These are phyloP conservation scores for Hipposideros larvatus DNA, from an alignment of 2,797 vertebrate species.

Conservation along the genomic window DNA sequence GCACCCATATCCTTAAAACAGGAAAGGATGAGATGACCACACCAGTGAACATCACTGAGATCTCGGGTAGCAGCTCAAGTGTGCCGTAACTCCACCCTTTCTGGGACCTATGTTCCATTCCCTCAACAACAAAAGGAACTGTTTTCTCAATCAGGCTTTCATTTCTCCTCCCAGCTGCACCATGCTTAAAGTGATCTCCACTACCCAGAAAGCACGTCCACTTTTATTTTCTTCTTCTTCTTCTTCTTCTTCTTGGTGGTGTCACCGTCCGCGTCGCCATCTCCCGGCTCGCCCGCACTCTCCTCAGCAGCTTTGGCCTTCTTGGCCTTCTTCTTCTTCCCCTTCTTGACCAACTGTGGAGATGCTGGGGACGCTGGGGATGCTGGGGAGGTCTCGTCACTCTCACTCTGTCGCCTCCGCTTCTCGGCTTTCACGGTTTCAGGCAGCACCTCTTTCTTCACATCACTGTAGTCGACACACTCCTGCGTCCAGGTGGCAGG, in stretches of 20 bases:
- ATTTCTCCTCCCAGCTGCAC: conserved; percentile 7
- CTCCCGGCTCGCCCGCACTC: conserved; percentile 70
- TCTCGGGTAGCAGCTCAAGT: conserved; percentile 56
- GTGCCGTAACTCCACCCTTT: neutral
- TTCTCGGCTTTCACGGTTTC: neutral
- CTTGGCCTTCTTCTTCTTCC: conserved; percentile 89
- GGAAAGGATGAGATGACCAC: conserved; percentile 81
- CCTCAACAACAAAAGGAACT: conserved; percentile 50
- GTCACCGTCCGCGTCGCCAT: conserved; percentile 85
- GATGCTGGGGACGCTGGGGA: conserved; percentile 38
- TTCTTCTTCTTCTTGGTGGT: conserved; percentile 91
- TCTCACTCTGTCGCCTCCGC: conserved; percentile 85
- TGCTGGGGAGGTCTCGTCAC: conserved; percentile 72
- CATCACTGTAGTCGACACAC: conserved; percentile 93
- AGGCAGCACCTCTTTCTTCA: conserved; percentile 69
- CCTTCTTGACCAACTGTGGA: conserved; percentile 78
- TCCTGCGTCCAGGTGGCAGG: conserved; percentile 91
- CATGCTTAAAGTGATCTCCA: neutral
- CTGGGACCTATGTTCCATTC: conserved; percentile 51
- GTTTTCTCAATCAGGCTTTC: conserved; percentile 60
- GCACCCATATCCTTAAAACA: conserved; percentile 88
- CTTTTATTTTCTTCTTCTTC: conserved; percentile 91
- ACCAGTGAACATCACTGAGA: neutral
- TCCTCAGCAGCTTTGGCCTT: conserved; percentile 83
- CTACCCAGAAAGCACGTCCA: conserved; percentile 85